Evolutionary conservation across 2,797 vertebrate genomes (phyloP).

Genomic region (Clamator glandarius): DNA sequence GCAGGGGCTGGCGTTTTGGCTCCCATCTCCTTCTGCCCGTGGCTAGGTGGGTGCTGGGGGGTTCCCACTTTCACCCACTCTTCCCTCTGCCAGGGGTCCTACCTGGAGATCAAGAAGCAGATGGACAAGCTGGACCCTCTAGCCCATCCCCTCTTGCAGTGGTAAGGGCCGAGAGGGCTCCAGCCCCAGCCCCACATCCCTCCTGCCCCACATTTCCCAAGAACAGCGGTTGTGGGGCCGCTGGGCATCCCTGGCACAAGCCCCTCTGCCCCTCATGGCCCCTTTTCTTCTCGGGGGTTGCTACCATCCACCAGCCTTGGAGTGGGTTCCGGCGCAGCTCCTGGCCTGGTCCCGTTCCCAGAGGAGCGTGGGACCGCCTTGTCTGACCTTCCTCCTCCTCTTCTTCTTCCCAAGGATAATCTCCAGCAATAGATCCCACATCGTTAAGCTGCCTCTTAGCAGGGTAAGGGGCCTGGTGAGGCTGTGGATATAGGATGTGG

Average conservation of each 20-base stretch:
- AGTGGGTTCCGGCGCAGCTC: rapidly evolving
- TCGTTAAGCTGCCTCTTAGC: constrained; percentile 98
- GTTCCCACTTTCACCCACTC: not conserved
- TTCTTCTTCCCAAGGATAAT: constrained; percentile 91
- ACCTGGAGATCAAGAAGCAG: constrained; percentile 99
- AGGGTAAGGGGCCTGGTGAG: constrained; percentile 86
- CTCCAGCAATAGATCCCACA: constrained; percentile 99
- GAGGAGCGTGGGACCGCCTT: not conserved
- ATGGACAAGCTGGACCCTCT: constrained; percentile 98
- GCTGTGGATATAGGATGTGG: rapidly evolving
- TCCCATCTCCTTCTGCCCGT: rapidly evolving
- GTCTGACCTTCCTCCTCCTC: constrained; percentile 7
- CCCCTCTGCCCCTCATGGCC: not conserved
- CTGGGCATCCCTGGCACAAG: rapidly evolving
- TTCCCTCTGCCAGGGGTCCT: constrained; percentile 87
- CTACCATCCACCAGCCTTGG: rapidly evolving
- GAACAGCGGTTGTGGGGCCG: not conserved
- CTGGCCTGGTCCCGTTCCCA: rapidly evolving
- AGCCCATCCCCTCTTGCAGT: constrained; percentile 95
- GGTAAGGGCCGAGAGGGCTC: constrained; percentile 73
- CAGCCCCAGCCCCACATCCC: rapidly evolving
- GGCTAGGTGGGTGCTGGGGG: not conserved
- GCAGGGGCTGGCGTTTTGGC: not conserved
- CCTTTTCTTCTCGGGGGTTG: not conserved
- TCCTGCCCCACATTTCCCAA: not conserved